These are phyloP conservation scores for Chrysolina americana DNA, from an alignment of 2,888 invertebrate species.

Conservation along the genomic window DNA sequence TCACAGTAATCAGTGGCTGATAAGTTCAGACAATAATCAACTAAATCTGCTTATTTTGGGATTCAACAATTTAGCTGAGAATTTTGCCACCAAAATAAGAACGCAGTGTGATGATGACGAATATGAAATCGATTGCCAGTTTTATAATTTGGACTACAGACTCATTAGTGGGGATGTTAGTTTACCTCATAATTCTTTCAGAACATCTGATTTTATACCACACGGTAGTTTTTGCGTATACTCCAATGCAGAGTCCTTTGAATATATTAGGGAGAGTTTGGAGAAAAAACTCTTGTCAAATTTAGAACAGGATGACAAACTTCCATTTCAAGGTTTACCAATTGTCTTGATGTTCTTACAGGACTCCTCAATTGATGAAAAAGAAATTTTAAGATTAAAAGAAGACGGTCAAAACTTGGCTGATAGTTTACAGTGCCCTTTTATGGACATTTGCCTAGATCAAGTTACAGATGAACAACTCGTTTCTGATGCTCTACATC, in stretches of 20 bases:
- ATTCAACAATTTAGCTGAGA: slow-evolving; percentile 87
- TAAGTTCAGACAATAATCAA: slow-evolving; percentile 79
- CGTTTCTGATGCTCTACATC: slow-evolving; percentile 81
- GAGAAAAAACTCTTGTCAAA: slow-evolving; percentile 92
- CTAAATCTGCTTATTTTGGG: slow-evolving; percentile 92
- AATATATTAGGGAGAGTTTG: slow-evolving; percentile 91
- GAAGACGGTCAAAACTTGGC: slow-evolving; percentile 93
- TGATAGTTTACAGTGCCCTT: slow-evolving; percentile 89
- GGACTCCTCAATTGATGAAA: slow-evolving; percentile 86
- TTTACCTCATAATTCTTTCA: slow-evolving; percentile 84
- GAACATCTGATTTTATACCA: slow-evolving; percentile 89
- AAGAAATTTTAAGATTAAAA: slow-evolving; percentile 86
- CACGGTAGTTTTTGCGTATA: slow-evolving; percentile 94
- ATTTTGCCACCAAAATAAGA: slow-evolving; percentile 88
- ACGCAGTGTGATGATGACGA: slow-evolving; percentile 91
- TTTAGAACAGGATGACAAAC: slow-evolving; percentile 90
- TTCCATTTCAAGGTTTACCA: slow-evolving; percentile 88
- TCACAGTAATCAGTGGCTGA: slow-evolving; percentile 77
- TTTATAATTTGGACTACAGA: slow-evolving; percentile 88
- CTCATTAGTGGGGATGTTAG: slow-evolving; percentile 90
- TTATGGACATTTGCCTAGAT: slow-evolving; percentile 83
- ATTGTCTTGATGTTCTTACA: slow-evolving; percentile 93
- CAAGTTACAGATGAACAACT: slow-evolving; percentile 77
- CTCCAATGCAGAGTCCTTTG: slow-evolving; percentile 92
- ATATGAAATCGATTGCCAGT: slow-evolving; percentile 83